A percentile compares a stretch with the other conserved stretches of the same genome.
Evolutionary conservation across 35 echinoderm and acorn worm genomes (phyloP).

Genomic region (Hemicentrotus pulcherrimus): DNA sequence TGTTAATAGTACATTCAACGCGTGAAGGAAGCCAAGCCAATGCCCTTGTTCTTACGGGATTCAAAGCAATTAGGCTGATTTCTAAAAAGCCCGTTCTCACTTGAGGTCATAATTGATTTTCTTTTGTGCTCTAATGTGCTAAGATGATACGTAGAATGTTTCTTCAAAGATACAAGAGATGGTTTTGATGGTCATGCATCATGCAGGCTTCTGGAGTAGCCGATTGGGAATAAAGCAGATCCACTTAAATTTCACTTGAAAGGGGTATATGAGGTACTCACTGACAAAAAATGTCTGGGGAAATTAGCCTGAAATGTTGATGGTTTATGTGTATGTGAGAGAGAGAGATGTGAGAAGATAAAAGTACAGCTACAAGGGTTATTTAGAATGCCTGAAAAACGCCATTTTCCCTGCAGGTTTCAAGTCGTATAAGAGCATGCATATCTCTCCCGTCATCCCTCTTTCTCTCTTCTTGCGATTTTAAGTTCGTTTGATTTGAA

Average conservation of each 20-base stretch:
- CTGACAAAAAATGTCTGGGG: conserved; percentile 22
- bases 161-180: neutral
- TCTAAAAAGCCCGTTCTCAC: neutral
- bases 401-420: too few species aligned
- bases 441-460: too few species aligned
- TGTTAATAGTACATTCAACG: neutral
- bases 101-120: conserved; percentile 1
- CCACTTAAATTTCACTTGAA: conserved; percentile 12
- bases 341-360: neutral
- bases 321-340: neutral
- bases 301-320: conserved; percentile 25
- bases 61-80: neutral
- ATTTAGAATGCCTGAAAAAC: neutral
- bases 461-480: too few species aligned
- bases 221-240: neutral
- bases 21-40: neutral
- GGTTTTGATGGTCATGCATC: neutral
- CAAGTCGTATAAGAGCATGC: too few species aligned
- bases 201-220: neutral
- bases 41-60: neutral
- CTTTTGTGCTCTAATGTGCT: neutral
- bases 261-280: neutral
- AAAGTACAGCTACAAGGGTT: neutral
- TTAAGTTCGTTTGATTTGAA: too few species aligned
- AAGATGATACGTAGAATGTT: neutral